Evolutionary conservation across 92 coral and sea anemone species (phyloP).

Genomic region (Umimayanthus chanpuru): DNA sequence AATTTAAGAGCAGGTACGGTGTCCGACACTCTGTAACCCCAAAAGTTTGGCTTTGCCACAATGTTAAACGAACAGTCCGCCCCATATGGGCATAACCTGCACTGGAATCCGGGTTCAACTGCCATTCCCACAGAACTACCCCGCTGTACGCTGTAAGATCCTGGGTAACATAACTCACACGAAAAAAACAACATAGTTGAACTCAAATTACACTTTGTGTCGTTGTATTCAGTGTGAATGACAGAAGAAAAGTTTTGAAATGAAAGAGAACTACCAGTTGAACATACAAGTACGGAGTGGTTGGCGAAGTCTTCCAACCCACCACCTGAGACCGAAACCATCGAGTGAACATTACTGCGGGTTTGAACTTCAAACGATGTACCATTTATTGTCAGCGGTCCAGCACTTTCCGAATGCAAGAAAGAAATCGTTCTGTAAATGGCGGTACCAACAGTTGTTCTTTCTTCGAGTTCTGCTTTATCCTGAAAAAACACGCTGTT

Average conservation of each 20-base stretch:
- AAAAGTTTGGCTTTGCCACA: constrained; percentile 63
- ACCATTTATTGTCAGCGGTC: constrained; percentile 8
- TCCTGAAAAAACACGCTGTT: not conserved
- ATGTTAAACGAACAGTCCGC: constrained; percentile 63
- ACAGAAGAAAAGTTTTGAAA: not conserved
- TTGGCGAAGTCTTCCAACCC: constrained; percentile 22
- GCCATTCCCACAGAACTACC: constrained; percentile 26
- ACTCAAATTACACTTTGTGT: not conserved
- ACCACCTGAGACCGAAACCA: constrained; percentile 2
- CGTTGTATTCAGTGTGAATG: not conserved
- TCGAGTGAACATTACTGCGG: not conserved
- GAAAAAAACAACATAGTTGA: not conserved
- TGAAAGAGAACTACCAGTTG: constrained; percentile 19
- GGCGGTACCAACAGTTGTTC: no score
- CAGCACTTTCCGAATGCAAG: constrained; percentile 22
- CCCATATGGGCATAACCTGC: constrained; percentile 78
- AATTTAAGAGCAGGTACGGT: constrained; percentile 59
- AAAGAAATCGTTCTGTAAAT: not conserved
- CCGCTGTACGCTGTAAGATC: constrained; percentile 32
- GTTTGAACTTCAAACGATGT: constrained; percentile 8
- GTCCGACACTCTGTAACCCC: constrained; percentile 66
- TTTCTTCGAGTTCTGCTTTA: not conserved
- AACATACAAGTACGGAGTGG: constrained; percentile 4
- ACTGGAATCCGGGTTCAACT: constrained; percentile 35
- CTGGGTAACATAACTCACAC: constrained; percentile 18